Evolutionary conservation across 2,797 vertebrate species (phyloP), one percentile per base, ranked within the genome.

Genomic region (Tarsius wallacei): DNA sequence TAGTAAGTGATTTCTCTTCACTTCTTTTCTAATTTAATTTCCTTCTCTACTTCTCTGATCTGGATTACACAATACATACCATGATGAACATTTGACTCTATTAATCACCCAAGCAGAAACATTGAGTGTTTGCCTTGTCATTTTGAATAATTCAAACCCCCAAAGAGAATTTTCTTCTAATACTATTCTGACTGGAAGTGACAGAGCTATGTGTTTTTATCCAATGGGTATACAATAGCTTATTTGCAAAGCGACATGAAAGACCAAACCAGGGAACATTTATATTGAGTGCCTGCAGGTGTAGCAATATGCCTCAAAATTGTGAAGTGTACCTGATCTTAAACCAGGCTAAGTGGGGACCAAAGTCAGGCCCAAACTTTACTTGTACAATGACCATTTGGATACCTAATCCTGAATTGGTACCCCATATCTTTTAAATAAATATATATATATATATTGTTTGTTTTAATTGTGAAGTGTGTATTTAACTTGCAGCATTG

Each of bases 161-260:
- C 3, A 31, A 80, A 93, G 63, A 64, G 63, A 83, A 88, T 93
- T 92, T 81, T 86, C 57, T 85, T 86, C 24, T 51, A 16, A 96
- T 96, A 55, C 51, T 91, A 42, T 96, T 91, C 59, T 91, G 22
- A 85, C 55, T 94, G 5, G n/a, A 96, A 91, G 47, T 93, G 33
- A 87, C 42, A 93, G 61, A 94, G 16, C 31, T 51, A 57, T 87
- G 24, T 59, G 68, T 89, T 82, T 82, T 70, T 73, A 55, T 47
- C 70, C 70, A 31, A 55, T 36, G 31, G 33, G 26, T 64, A 82
- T 49, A 73, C 22, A 74, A 63, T 85, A 51, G 26, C 8, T 90
- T 91, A 64, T 88, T 91, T 93, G 63, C n/a, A 90, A 96, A 82
- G 19, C 59, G 36, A 61, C 66, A 47, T 57, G 2, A 93, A 26